A percentile compares a stretch with the other conserved stretches of the same genome.
These are phyloP conservation scores for Sinocyclocheilus grahami DNA, from an alignment of 2,113 vertebrate species.

Conservation along the genomic window DNA sequence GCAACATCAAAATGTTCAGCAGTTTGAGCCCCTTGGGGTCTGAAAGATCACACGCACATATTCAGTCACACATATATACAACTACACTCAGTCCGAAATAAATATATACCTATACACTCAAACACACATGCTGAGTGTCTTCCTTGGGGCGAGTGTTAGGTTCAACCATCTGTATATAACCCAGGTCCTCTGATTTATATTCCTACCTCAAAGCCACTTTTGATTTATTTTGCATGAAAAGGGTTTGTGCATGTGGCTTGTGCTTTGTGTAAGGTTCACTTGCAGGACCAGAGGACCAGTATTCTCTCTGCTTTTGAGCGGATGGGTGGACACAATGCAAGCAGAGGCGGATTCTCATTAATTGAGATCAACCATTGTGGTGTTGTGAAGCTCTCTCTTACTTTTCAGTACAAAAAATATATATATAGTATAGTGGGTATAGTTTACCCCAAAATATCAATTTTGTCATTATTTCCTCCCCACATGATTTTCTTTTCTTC, in stretches of 20 bases:
- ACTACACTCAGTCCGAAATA: slow-evolving; percentile 56
- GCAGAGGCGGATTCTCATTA: slow-evolving; percentile 6
- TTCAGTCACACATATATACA: slow-evolving; percentile 57
- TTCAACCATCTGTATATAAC: slow-evolving; percentile 58
- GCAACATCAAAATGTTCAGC: slow-evolving; percentile 60
- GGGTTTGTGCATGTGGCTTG: slow-evolving; percentile 26
- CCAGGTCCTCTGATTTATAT: slow-evolving; percentile 45
- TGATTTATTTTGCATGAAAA: slow-evolving; percentile 60
- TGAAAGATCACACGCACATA: slow-evolving; percentile 44
- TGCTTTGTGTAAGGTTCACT: slow-evolving; percentile 17
- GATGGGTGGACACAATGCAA: neutral
- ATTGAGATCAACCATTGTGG: slow-evolving; percentile 13
- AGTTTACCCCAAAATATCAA: neutral
- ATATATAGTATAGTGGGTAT: too few relatives aligned
- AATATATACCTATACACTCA: slow-evolving; percentile 41
- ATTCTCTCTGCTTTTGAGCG: neutral
- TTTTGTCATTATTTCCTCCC: neutral
- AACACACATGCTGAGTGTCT: slow-evolving; percentile 27
- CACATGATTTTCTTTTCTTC: neutral
- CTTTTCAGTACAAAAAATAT: neutral
- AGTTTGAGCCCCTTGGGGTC: slow-evolving; percentile 57
- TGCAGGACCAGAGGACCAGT: neutral
- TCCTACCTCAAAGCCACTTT: slow-evolving; percentile 48
- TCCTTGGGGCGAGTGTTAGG: slow-evolving; percentile 48
- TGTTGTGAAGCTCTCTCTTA: neutral